Conservation (phyloP, 2,888 invertebrate genomes). For the Pandemis cinnamomeana region DNA sequence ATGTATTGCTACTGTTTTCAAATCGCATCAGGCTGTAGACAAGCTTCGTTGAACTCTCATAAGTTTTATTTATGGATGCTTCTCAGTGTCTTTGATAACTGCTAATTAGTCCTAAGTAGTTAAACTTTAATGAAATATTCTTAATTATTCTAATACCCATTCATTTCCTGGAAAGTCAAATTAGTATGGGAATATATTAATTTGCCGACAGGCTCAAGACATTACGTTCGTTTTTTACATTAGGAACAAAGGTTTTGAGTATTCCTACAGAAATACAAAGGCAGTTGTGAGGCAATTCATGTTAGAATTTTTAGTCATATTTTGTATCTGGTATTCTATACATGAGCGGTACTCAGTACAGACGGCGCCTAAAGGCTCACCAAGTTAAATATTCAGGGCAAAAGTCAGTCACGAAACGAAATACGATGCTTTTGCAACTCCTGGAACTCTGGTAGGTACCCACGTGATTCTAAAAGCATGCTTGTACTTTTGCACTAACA, state of each 20-base stretch:
- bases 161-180: conserved; percentile 28
- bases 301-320: conserved; percentile 42
- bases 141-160: conserved; percentile 38
- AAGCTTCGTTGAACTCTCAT: conserved; percentile 27
- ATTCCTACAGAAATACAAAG: conserved; percentile 1
- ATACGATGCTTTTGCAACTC: conserved; percentile 58
- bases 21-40: conserved; percentile 27
- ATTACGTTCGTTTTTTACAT: not conserved
- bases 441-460: conserved; percentile 31
- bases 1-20: not conserved
- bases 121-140: conserved; percentile 42
- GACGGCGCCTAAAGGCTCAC: conserved; percentile 66
- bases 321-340: conserved; percentile 57
- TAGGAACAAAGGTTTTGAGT: conserved; percentile 9
- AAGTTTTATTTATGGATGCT: conserved; percentile 37
- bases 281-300: not conserved
- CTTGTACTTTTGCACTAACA: conserved; percentile 4
- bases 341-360: conserved; percentile 57
- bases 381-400: conserved; percentile 79
- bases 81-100: conserved; percentile 42
- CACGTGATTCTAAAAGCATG: conserved; percentile 33
- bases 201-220: conserved; percentile 2
- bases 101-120: conserved; percentile 46
- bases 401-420: conserved; percentile 78
- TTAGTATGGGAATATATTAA: conserved; percentile 24